phyloP scores from a whole-genome alignment of 1,140 invertebrate species.

The Anagrus nilaparvatae region DNA sequence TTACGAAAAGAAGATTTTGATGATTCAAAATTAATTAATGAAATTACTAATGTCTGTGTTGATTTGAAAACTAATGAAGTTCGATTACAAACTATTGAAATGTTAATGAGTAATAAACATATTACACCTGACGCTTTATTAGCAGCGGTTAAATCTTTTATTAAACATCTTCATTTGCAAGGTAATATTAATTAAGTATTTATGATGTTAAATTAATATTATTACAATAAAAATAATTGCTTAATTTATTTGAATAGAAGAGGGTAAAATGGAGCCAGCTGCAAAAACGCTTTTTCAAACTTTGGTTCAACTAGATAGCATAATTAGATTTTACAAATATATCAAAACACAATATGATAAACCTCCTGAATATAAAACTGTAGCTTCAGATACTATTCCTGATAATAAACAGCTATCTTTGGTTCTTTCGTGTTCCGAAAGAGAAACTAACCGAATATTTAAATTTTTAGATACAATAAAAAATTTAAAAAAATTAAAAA shows the following conservation, averaged over 20 bases:
- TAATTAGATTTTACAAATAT: slow-evolving; percentile 40
- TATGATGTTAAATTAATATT: slow-evolving; percentile 2
- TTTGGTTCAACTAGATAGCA: slow-evolving; percentile 28
- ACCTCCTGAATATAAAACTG: slow-evolving; percentile 32
- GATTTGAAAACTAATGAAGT: slow-evolving; percentile 68
- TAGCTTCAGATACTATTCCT: slow-evolving; percentile 21
- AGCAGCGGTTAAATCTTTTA: slow-evolving; percentile 43
- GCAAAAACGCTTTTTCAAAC: slow-evolving; percentile 29
- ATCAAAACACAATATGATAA: slow-evolving; percentile 28
- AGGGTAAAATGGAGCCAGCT: slow-evolving; percentile 27
- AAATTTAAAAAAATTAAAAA: slow-evolving; percentile 18
- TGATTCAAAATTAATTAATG: slow-evolving; percentile 42
- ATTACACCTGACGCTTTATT: slow-evolving; percentile 46
- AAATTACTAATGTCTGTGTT: slow-evolving; percentile 43
- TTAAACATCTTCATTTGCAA: slow-evolving; percentile 24
- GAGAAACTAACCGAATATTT: slow-evolving; percentile 29
- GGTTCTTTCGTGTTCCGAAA: slow-evolving; percentile 29
- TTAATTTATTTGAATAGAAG: slow-evolving; percentile 18
- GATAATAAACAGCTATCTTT: slow-evolving; percentile 22
- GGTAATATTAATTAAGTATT: slow-evolving; percentile 14
- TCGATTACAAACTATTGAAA: slow-evolving; percentile 59
- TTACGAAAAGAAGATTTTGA: slow-evolving; percentile 49
- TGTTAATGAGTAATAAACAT: slow-evolving; percentile 54
- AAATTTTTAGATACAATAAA: slow-evolving; percentile 27
- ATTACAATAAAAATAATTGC: neutral